Evolutionary conservation across 2,113 vertebrate genomes (phyloP), one percentile per base, ranked within the genome.

Genomic region (Craseonycteris thonglongyai): DNA sequence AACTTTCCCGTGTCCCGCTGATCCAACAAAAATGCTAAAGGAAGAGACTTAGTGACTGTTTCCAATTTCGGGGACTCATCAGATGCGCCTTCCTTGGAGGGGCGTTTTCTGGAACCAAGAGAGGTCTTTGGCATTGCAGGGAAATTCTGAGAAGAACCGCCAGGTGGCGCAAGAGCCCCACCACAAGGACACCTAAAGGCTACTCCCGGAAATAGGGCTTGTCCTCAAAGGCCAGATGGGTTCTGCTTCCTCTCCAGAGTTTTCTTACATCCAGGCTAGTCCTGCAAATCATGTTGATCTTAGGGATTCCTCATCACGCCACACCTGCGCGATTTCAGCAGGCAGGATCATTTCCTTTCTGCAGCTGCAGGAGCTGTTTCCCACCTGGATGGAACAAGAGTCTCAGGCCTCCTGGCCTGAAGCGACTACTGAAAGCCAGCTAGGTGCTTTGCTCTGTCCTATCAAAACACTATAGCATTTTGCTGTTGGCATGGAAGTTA

Each of bases 131-230:
- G 35, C 14, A 51, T 54, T 8, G 61, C 59, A 40, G 28, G 81
- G 24, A 84, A 91, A 51, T 72, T 58, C 47, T 15, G 13, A 26
- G 8, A 84, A 42, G 8, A 0, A 11, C 0, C 97, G 76, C 96
- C 75, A 96, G 96, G 87, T 88, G 97, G 96, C 90, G 47, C 58
- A 69, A 90, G 79, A 94, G 72, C 40, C 92, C 83, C 92, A 49
- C 35, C 58, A 47, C 40, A 49, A 21, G 1, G 35, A 2, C 0
- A 3, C 14, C 40, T 40, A 1, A 5, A 0, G 19, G 71, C 72
- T 47, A 4, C 49, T 75, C 63, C 15, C 3, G 1, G 59, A 10
- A 30, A 63, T 1, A 1, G 7, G 30, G 49, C 54, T 81, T 22
- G 51, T 83, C 33, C 54, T 61, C 28, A 30, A 47, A 51, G 33